Conservation (phyloP, 2,797 vertebrate genomes). For the Sebastiscus tertius region DNA sequence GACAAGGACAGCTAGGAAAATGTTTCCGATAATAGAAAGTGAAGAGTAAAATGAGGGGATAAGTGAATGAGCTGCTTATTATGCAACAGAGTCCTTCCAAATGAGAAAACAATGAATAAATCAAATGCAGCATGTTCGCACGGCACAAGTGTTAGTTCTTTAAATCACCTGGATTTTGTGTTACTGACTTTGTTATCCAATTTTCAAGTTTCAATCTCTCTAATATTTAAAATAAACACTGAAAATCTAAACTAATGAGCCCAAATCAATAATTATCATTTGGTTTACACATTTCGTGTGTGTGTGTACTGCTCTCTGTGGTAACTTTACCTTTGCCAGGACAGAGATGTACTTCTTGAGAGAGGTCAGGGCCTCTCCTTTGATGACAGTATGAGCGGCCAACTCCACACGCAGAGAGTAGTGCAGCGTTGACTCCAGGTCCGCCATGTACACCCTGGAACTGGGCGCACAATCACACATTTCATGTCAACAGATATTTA, state of each 20-base stretch:
- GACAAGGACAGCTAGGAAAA: neutral
- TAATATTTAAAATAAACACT: neutral
- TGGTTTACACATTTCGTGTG: neutral
- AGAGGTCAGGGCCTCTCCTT: constrained; percentile 77
- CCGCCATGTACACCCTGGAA: constrained; percentile 92
- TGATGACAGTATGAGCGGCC: constrained; percentile 74
- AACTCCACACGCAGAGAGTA: constrained; percentile 90
- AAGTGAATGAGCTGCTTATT: neutral
- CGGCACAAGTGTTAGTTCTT: neutral
- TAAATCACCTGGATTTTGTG: neutral
- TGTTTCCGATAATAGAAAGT: neutral
- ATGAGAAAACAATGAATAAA: neutral
- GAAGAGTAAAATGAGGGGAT: neutral
- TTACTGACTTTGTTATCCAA: no score
- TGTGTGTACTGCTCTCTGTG: neutral
- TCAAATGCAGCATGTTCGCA: neutral
- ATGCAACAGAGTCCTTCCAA: neutral
- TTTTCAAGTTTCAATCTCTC: neutral
- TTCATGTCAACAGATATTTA: neutral
- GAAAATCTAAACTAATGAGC: neutral
- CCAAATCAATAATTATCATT: neutral
- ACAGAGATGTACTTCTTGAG: constrained; percentile 85
- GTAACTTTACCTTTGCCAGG: constrained; percentile 86
- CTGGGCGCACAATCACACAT: constrained; percentile 65
- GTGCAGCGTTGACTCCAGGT: constrained; percentile 91